phyloP scores from a whole-genome alignment of 1,140 invertebrate genomes.

The Vanessa atalanta region DNA sequence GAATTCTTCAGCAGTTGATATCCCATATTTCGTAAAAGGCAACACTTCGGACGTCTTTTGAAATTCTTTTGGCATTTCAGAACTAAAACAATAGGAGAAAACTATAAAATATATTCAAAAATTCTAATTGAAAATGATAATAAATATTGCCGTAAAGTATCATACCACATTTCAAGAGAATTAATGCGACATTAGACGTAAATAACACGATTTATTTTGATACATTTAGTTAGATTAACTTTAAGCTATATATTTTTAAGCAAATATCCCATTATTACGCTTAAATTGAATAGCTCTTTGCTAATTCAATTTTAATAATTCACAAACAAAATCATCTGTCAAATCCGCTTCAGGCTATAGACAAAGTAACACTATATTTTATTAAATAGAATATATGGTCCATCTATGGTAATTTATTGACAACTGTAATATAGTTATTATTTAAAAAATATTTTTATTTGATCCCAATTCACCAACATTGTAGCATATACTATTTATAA shows the following conservation, averaged over 20 bases:
- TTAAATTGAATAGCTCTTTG: neutral
- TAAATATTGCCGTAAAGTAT: neutral
- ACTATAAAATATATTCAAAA: neutral
- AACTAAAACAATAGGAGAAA: slow-evolving; percentile 47
- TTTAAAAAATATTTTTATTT: too few relatives aligned
- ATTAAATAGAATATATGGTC: too few relatives aligned
- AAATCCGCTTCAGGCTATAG: slow-evolving; percentile 6
- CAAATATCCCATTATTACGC: neutral
- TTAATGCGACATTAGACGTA: neutral
- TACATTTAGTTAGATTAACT: neutral
- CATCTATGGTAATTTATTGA: too few relatives aligned
- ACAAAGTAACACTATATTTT: neutral
- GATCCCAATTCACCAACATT: too few relatives aligned
- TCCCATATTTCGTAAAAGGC: slow-evolving; percentile 68
- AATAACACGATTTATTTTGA: neutral
- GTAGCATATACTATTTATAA: too few relatives aligned
- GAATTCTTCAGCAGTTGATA: slow-evolving; percentile 64
- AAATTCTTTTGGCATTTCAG: slow-evolving; percentile 70
- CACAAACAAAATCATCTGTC: slow-evolving; percentile 6
- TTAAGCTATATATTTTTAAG: neutral
- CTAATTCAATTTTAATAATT: slow-evolving; percentile 5
- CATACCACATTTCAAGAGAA: slow-evolving; percentile 23
- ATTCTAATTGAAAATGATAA: neutral
- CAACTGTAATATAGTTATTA: too few relatives aligned
- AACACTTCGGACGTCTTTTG: slow-evolving; percentile 68